These are phyloP conservation scores for Clitarchus hookeri DNA, from an alignment of 2,888 invertebrate genomes.

Conservation along the genomic window DNA sequence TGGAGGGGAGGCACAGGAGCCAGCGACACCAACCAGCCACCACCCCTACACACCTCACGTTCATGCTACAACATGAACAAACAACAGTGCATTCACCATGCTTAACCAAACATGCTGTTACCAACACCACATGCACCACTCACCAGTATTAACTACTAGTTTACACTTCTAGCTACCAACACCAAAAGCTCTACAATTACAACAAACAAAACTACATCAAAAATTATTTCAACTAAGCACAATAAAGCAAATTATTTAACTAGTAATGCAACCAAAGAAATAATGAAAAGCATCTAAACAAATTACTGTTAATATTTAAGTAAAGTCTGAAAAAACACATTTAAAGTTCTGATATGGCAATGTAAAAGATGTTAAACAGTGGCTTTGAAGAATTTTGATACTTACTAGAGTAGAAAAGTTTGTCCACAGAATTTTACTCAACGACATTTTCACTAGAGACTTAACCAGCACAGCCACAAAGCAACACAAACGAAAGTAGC, in stretches of 20 bases:
- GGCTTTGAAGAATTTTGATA: neutral
- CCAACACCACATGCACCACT: conserved; percentile 3
- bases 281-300: neutral
- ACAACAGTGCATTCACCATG: conserved; percentile 17
- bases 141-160: neutral
- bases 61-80: conserved; percentile 36
- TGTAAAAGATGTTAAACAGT: too few species aligned
- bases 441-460: neutral
- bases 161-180: neutral
- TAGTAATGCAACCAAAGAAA: neutral
- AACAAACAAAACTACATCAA: neutral
- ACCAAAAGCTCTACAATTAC: neutral
- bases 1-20: conserved; percentile 32
- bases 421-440: neutral
- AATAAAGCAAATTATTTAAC: neutral
- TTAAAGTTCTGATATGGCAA: neutral
- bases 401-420: neutral
- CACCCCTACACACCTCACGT: conserved; percentile 29
- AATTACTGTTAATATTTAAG: neutral
- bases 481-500: neutral
- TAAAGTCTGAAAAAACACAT: conserved; percentile 29
- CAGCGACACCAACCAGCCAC: conserved; percentile 27
- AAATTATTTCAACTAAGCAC: neutral
- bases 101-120: conserved; percentile 20
- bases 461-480: neutral